These are phyloP conservation scores for Takifugu rubripes DNA, from an alignment of 2,797 vertebrate genomes.

Conservation along the genomic window DNA sequence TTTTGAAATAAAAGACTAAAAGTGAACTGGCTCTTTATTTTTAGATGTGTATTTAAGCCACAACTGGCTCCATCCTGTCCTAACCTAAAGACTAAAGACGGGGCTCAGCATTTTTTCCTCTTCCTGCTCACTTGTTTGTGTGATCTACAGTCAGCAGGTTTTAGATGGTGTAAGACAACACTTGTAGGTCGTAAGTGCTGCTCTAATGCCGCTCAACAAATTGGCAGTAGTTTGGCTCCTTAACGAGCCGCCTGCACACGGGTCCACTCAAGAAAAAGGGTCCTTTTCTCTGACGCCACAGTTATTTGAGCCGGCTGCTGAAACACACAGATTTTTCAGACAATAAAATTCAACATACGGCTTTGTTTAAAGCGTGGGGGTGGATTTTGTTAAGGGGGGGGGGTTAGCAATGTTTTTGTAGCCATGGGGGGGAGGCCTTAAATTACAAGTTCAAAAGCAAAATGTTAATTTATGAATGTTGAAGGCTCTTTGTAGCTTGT, in stretches of 20 bases:
- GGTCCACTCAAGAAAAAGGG: conserved; percentile 25
- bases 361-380: conserved; percentile 43
- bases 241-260: conserved; percentile 42
- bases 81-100: conserved; percentile 20
- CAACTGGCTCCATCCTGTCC: conserved; percentile 68
- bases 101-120: conserved; percentile 11
- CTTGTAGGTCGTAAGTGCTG: conserved; percentile 31
- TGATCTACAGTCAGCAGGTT: conserved; percentile 38
- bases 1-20: conserved; percentile 10
- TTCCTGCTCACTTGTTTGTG: conserved; percentile 42
- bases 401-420: not conserved
- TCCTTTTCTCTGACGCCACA: conserved; percentile 6
- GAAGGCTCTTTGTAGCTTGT: too few relatives aligned
- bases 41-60: not conserved
- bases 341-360: conserved; percentile 56
- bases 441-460: too few relatives aligned
- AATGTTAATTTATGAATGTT: too few relatives aligned
- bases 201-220: conserved; percentile 19
- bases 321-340: conserved; percentile 41
- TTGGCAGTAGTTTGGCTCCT: conserved; percentile 34
- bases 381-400: too few relatives aligned
- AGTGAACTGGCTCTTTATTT: conserved; percentile 23
- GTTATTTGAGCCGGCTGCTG: conserved; percentile 46
- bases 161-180: conserved; percentile 46
- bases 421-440: not conserved